Base-by-base conservation (phyloP, 2,113 vertebrate species). In the Atrichornis clamosus region DNA sequence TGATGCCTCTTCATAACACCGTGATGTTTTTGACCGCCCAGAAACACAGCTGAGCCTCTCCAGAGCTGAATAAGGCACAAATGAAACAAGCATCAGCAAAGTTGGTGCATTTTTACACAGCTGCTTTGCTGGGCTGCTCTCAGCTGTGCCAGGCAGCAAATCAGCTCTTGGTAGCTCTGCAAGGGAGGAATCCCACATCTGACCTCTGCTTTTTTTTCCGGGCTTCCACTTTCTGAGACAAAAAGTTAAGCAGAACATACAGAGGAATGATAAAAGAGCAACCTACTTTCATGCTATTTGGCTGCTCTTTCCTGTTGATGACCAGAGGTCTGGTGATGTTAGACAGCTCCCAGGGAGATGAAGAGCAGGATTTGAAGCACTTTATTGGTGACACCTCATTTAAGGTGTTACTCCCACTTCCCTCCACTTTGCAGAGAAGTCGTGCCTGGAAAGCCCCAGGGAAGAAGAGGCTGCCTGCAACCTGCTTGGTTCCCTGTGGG, bases 321-420 rank as follows among this genome's bases (percentile, higher is more conserved):
- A 87, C 91, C 78, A 92, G 93, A 52, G 77, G 47, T 32, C 47
- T 78, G 76, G 86, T 75, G 91, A 77, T 68, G 24, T 70, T 23
- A 47, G 56, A 63, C 32, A 44, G 70, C 68, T 90, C 91, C 64
- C 73, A 62, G 14, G 64, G 75, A 80, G 39, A 35, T 5, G 46
- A 49, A 77, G 85, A 67, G 82, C 56, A 91, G 80, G 52, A 75
- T 78, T 78, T 84, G 84, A 84, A 75, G 47, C 39, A 60, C 41
- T 81, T 86, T 72, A 64, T 22, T 0, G 24, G 86, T 63, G 89
- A 87, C 68, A 95, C 76, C 68, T 95, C 86, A 78, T 94, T 95
- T 72, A 72, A 94, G 69, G 69, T 68, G 64, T 95, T 93, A 64
- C 27, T 95, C 86, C 73, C 33, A n/a, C 76, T 92, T 95, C 47